Evolutionary conservation across 2,888 invertebrate genomes (phyloP), one percentile per base, ranked within the genome.

Genomic region (Tolmerus cingulatus): DNA sequence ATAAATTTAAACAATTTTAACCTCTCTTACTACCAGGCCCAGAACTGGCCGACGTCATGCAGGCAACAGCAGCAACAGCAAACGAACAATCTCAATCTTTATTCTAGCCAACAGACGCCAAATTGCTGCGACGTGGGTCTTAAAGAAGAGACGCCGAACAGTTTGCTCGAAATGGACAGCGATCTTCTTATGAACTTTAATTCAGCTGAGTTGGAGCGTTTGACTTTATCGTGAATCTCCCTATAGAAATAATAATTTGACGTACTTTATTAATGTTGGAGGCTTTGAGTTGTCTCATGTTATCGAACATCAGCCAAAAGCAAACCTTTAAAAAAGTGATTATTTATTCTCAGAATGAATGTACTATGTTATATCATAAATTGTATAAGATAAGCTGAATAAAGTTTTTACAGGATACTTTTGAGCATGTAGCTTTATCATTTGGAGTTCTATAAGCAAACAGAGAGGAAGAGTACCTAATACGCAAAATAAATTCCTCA

Each of bases 111-210:
- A 9, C 66, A 66, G 23, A 27, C 66, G 12, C 19, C 9, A 66
- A 27, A 66, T 23, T 66, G 9, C 5, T 66, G 27, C 27, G 23
- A 66, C 23, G 66, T 1, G 12, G 66, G 23, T 23, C 12, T 12
- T 19, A 66, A 66, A 66, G 66, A 19, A 23, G 66, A 66, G 23
- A 27, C 27, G 2, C 66, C 1, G 4, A 66, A 27, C 66, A 66
- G 66, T 19, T 66, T 66, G 3, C 12, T 66, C 0, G 66, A 66
- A 16, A 23, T 78, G 40, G 78, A 78, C 19, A 78, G 40, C 12
- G 78, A 78, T 78, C 78, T 78, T 2, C 78, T 78, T 43, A 78
- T 78, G 78, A 43, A 78, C 12, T 23, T 78, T 19, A 78, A 78
- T 43, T 78, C 78, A 12, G 78, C 78, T 40, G 78, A 78, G 23